Percentiles rank a stretch among this genome's conserved stretches.
Evolutionary conservation across 2,113 vertebrate species (phyloP).

Genomic region (Dinomys branickii): DNA sequence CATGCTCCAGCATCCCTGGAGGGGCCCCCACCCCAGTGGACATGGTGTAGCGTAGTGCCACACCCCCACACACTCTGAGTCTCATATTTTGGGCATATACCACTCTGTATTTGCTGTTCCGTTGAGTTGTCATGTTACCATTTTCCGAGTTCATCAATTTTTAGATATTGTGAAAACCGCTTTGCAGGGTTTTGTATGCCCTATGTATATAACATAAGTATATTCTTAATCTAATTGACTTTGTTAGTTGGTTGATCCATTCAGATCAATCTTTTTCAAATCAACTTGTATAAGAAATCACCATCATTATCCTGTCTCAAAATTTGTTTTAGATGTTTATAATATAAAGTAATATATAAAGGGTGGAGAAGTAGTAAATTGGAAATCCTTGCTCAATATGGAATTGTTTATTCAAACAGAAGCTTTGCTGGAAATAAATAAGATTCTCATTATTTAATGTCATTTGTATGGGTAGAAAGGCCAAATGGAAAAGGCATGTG

Average conservation of each 20-base stretch:
- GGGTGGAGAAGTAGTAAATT: background rate
- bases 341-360: background rate
- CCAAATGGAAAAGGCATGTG: background rate
- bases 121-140: fast-evolving
- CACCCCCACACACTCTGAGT: too few relatives aligned
- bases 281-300: background rate
- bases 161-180: background rate
- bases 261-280: background rate
- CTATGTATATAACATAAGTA: background rate
- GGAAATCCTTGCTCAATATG: background rate
- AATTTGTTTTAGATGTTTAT: background rate
- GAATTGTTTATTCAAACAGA: background rate
- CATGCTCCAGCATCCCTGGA: background rate
- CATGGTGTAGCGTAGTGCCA: fast-evolving
- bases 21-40: background rate
- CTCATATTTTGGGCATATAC: background rate
- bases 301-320: background rate
- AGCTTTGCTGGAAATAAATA: background rate
- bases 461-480: background rate
- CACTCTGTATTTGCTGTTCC: background rate
- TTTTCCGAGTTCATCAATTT: background rate
- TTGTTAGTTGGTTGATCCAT: background rate
- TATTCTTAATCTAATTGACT: background rate
- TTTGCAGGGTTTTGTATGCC: background rate
- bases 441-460: background rate